phyloP scores from a whole-genome alignment of 2,888 invertebrate species.

The Parasteatoda lunata region DNA sequence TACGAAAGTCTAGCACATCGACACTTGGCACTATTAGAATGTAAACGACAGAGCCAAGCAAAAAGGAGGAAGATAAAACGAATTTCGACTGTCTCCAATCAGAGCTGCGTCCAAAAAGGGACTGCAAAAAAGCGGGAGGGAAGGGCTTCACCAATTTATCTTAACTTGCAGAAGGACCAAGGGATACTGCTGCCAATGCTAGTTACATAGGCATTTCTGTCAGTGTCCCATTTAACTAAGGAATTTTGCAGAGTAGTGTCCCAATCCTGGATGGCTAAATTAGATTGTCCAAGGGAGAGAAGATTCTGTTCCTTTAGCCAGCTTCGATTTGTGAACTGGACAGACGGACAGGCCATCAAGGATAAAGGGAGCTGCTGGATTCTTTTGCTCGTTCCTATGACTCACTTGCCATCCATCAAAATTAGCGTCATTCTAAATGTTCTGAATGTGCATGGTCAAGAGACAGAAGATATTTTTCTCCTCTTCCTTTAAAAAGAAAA shows the following conservation, averaged over 20 bases:
- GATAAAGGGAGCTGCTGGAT: slow-evolving; percentile 1
- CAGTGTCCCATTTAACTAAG: slow-evolving; percentile 67
- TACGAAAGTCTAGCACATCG: slow-evolving; percentile 29
- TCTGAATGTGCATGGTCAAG: slow-evolving; percentile 21
- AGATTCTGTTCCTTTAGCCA: slow-evolving; percentile 58
- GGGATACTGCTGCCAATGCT: slow-evolving; percentile 66
- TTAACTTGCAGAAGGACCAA: slow-evolving; percentile 55
- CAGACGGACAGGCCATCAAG: slow-evolving; percentile 40
- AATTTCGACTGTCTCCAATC: slow-evolving; percentile 50
- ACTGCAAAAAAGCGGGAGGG: slow-evolving; percentile 23
- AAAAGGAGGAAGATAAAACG: slow-evolving; percentile 54
- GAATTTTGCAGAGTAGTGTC: slow-evolving; percentile 64
- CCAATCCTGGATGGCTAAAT: slow-evolving; percentile 47
- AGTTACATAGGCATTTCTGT: slow-evolving; percentile 67
- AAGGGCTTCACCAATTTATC: slow-evolving; percentile 56
- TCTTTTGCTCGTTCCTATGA: slow-evolving; percentile 33
- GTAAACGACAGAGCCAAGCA: not conserved
- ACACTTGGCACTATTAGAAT: slow-evolving; percentile 21
- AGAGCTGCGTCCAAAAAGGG: not conserved
- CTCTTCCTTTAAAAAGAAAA: slow-evolving; percentile 15
- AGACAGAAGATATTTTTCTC: not conserved
- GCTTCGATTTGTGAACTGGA: slow-evolving; percentile 66
- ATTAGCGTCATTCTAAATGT: slow-evolving; percentile 62
- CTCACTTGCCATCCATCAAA: slow-evolving; percentile 57
- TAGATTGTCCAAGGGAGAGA: slow-evolving; percentile 59